Conservation (phyloP, 1,140 invertebrate species). For the Ooceraea biroi region DNA sequence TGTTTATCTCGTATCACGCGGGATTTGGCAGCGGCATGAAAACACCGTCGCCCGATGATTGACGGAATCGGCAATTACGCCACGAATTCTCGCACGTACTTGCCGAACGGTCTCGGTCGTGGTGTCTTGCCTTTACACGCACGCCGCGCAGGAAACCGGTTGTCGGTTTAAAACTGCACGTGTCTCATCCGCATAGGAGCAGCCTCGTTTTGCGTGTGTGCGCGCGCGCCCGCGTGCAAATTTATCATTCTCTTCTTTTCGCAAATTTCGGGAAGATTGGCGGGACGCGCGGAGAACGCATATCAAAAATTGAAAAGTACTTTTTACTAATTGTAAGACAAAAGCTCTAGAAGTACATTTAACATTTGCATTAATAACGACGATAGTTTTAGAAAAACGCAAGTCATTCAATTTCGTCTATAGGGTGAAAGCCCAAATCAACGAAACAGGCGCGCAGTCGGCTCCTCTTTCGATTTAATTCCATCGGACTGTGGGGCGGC, state of each 20-base stretch:
- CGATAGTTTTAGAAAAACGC: too few relatives aligned
- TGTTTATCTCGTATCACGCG: constrained; percentile 60
- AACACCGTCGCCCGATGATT: constrained; percentile 68
- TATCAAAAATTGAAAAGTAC: constrained; percentile 37
- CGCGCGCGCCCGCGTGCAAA: constrained; percentile 35
- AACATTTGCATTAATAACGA: too few relatives aligned
- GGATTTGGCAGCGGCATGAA: constrained; percentile 63
- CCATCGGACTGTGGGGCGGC: constrained; percentile 67
- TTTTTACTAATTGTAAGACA: too few relatives aligned
- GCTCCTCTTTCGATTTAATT: constrained; percentile 35
- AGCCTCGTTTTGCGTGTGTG: constrained; percentile 49
- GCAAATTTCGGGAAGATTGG: constrained; percentile 26
- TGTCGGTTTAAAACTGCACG: constrained; percentile 69
- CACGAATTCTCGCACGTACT: constrained; percentile 76
- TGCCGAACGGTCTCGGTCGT: constrained; percentile 67
- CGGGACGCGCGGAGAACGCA: neutral
- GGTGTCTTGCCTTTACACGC: constrained; percentile 67
- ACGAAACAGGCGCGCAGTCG: too few relatives aligned
- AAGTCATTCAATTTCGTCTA: too few relatives aligned
- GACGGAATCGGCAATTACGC: constrained; percentile 75
- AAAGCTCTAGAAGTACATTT: too few relatives aligned
- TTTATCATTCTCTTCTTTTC: constrained; percentile 58
- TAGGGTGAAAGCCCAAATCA: too few relatives aligned
- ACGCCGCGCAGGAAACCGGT: constrained; percentile 76
- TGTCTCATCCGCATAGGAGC: constrained; percentile 66